Evolutionary conservation across 2,888 invertebrate species (phyloP).

Genomic region (Drosophila affinis): DNA sequence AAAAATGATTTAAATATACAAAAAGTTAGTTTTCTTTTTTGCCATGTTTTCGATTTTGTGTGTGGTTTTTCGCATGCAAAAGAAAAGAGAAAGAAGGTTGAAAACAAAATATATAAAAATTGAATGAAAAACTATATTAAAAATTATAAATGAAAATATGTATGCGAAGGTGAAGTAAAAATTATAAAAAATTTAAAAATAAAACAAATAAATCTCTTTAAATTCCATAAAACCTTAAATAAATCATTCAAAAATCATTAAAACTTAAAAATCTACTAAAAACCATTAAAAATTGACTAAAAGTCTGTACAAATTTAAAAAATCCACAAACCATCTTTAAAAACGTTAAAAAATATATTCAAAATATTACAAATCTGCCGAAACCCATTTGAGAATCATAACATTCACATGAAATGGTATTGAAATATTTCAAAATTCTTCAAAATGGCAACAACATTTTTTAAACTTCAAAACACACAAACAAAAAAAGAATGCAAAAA

Average conservation of each 20-base stretch:
- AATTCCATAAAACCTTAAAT: not conserved
- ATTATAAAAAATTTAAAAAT: constrained; percentile 25
- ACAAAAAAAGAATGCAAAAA: constrained; percentile 1
- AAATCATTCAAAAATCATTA: not conserved
- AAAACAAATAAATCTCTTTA: not conserved
- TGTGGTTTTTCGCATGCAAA: constrained; percentile 61
- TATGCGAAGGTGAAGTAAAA: constrained; percentile 1
- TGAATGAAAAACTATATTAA: constrained; percentile 16
- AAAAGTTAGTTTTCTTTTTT: constrained; percentile 38
- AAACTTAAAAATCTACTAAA: not conserved
- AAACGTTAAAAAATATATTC: not conserved
- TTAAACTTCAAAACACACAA: constrained; percentile 44
- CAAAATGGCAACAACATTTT: constrained; percentile 27
- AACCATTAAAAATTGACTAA: not conserved
- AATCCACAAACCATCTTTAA: not conserved
- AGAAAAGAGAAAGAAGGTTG: constrained; percentile 51
- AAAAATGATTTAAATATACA: constrained; percentile 63
- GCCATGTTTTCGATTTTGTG: too few species aligned
- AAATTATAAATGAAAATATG: constrained; percentile 15
- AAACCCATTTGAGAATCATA: not conserved
- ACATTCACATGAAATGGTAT: not conserved
- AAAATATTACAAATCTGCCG: not conserved
- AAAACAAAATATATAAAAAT: constrained; percentile 34
- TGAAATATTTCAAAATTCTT: constrained; percentile 39
- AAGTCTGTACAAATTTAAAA: not conserved